phyloP scores from a whole-genome alignment of 2,113 vertebrate genomes.

The Phrynocephalus versicolor region DNA sequence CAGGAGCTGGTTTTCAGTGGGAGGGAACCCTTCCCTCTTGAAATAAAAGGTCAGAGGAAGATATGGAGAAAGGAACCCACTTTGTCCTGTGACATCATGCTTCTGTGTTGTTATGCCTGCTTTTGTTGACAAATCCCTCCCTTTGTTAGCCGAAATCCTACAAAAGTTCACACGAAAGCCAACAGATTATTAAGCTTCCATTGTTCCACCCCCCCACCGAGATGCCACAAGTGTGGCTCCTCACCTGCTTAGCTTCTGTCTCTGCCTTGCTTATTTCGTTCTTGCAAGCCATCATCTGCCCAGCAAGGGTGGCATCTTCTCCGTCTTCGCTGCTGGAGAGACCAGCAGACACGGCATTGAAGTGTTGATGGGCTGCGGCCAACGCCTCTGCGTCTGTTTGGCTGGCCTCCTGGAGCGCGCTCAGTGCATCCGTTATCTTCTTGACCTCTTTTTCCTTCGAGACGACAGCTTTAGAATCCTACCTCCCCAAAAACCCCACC shows the following conservation, averaged over 20 bases:
- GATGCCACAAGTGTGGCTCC: not conserved
- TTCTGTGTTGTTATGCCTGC: not conserved
- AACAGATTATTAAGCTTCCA: not conserved
- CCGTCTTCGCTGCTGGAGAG: constrained; percentile 88
- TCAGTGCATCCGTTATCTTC: constrained; percentile 77
- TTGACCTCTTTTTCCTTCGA: constrained; percentile 87
- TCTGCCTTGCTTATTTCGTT: constrained; percentile 91
- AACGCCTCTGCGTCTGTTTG: constrained; percentile 78
- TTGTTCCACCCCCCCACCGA: constrained; percentile 13
- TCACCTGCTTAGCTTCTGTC: constrained; percentile 93
- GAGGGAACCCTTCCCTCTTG: not conserved
- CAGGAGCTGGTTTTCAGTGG: not conserved
- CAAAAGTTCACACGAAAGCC: not conserved
- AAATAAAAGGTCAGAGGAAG: not conserved
- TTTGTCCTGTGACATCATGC: not conserved
- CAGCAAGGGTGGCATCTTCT: constrained; percentile 86
- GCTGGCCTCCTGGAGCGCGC: constrained; percentile 76
- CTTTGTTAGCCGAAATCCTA: not conserved
- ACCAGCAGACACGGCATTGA: constrained; percentile 89
- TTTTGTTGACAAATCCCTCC: not conserved
- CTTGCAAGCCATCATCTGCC: constrained; percentile 94
- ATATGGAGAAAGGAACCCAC: not conserved
- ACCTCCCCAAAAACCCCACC: not conserved
- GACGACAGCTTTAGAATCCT: constrained; percentile 86
- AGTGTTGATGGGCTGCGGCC: constrained; percentile 84